Percentiles rank a stretch among this genome's conserved stretches.
These are phyloP conservation scores for Struthidea cinerea DNA, from an alignment of 2,113 vertebrate genomes.

Conservation along the genomic window DNA sequence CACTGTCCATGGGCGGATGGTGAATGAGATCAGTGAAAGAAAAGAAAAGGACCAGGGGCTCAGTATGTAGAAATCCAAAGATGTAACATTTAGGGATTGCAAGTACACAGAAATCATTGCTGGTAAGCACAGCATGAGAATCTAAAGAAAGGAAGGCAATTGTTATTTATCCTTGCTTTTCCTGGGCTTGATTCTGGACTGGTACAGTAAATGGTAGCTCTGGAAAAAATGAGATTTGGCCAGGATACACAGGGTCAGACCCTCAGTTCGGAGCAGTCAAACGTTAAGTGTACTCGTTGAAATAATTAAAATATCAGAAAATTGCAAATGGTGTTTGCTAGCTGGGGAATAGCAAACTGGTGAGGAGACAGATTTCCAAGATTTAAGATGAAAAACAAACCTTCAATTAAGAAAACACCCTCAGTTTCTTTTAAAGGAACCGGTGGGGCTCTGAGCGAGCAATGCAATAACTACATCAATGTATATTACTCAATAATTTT, in stretches of 20 bases:
- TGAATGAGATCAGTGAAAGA: neutral
- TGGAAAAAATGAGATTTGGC: neutral
- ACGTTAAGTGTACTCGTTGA: neutral
- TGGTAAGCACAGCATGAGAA: neutral
- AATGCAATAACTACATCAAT: fast-evolving
- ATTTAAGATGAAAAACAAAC: neutral
- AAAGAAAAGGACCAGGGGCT: neutral
- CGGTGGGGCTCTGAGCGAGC: neutral
- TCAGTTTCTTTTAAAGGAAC: neutral
- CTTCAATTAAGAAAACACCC: neutral
- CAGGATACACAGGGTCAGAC: neutral
- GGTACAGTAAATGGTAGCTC: neutral
- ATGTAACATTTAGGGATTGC: neutral
- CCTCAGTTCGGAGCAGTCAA: neutral
- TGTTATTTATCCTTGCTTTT: neutral
- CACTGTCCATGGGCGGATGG: neutral
- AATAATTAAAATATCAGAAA: neutral
- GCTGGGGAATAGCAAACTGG: neutral
- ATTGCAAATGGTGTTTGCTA: fast-evolving
- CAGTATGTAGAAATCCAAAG: neutral
- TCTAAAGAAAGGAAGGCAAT: neutral
- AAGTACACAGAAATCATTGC: neutral
- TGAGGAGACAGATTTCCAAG: neutral
- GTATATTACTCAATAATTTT: neutral
- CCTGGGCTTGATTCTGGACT: neutral